Evolutionary conservation across 2,113 vertebrate species (phyloP).

Genomic region (Melospiza melodia): DNA sequence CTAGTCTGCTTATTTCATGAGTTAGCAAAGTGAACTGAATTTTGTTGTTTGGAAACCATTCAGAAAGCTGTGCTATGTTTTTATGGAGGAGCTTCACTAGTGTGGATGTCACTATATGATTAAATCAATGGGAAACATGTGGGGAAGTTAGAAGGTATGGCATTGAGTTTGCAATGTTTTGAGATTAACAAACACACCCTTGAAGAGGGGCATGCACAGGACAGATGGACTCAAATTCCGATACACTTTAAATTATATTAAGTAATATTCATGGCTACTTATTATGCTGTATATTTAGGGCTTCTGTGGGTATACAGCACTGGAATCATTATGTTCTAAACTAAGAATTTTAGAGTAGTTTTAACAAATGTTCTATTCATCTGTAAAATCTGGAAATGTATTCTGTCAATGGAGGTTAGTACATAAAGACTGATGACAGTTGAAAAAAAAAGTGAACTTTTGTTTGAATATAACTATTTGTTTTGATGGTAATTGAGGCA

Average conservation of each 20-base stretch:
- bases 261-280: neutral
- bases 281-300: neutral
- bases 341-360: neutral
- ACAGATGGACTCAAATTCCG: neutral
- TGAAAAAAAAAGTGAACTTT: constrained; percentile 18
- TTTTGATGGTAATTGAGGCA: constrained; percentile 62
- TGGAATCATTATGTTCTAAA: neutral
- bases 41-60: neutral
- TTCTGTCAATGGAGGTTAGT: constrained; percentile 33
- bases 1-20: neutral
- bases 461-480: constrained; percentile 44
- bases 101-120: neutral
- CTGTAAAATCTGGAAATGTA: constrained; percentile 7
- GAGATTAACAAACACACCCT: neutral
- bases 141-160: neutral
- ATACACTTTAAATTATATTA: neutral
- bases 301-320: neutral
- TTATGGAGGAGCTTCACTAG: neutral
- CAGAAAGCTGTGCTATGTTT: neutral
- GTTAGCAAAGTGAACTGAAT: neutral
- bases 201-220: fast-evolving
- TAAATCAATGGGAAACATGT: neutral
- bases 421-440: constrained; percentile 19
- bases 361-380: constrained; percentile 25
- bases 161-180: neutral